Conservation (phyloP, 1,140 invertebrate genomes). For the Dendrolimus kikuchii region DNA sequence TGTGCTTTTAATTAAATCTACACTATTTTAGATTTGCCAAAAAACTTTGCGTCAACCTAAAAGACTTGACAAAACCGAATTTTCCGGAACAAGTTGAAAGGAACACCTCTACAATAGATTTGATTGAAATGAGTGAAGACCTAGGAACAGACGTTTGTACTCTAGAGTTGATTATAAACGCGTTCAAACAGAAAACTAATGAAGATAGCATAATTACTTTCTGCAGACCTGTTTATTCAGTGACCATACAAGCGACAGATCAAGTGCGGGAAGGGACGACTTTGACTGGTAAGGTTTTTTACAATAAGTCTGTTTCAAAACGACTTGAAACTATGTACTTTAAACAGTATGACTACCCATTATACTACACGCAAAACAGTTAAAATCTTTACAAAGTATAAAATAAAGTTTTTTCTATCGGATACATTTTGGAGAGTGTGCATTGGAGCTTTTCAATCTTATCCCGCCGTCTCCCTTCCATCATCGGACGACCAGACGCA, state of each 20-base stretch:
- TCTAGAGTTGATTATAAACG: conserved; percentile 59
- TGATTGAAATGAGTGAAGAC: conserved; percentile 32
- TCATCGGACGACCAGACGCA: too few relatives aligned
- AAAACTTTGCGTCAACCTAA: conserved; percentile 57
- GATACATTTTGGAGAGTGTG: too few relatives aligned
- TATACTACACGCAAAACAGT: too few relatives aligned
- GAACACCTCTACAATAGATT: conserved; percentile 30
- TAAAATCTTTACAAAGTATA: too few relatives aligned
- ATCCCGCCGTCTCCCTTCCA: too few relatives aligned
- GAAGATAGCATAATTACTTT: conserved; percentile 64
- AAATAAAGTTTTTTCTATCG: too few relatives aligned
- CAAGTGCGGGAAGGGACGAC: conserved; percentile 52
- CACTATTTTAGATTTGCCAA: conserved; percentile 52
- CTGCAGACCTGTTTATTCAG: conserved; percentile 63
- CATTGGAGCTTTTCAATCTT: too few relatives aligned
- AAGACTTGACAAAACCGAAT: conserved; percentile 53
- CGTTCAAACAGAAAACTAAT: conserved; percentile 55
- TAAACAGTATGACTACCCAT: too few relatives aligned
- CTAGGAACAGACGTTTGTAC: conserved; percentile 46
- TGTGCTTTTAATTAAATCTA: neutral
- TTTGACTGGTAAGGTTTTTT: conserved; percentile 43
- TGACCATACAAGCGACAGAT: conserved; percentile 45
- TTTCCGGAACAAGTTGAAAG: conserved; percentile 60
- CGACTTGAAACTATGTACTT: too few relatives aligned
- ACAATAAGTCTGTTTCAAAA: neutral